These are phyloP conservation scores for Dysidea cf. avara DNA, from an alignment of 37 sponge, comb jelly and placozoan species.

Conservation along the genomic window DNA sequence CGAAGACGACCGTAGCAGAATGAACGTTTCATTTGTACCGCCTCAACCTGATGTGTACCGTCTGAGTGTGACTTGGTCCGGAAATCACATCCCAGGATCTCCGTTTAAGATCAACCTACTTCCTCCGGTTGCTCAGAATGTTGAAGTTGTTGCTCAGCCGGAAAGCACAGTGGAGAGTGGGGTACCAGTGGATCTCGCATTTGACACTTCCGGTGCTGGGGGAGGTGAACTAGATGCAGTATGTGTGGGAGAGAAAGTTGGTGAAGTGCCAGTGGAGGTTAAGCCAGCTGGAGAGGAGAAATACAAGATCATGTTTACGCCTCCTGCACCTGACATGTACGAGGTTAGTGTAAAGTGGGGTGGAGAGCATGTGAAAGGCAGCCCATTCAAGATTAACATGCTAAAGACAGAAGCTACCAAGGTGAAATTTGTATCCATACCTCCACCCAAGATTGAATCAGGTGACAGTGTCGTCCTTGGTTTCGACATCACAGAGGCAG, in stretches of 20 bases:
- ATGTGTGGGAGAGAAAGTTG: constrained; percentile 46
- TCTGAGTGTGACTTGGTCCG: constrained; percentile 58
- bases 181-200: constrained; percentile 46
- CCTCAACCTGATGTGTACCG: constrained; percentile 49
- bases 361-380: constrained; percentile 50
- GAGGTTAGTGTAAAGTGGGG: constrained; percentile 54
- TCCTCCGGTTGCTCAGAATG: constrained; percentile 49
- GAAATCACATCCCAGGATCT: constrained; percentile 56
- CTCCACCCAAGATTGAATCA: constrained; percentile 20
- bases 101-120: constrained; percentile 73
- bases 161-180: constrained; percentile 25
- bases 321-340: constrained; percentile 51
- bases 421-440: constrained; percentile 35
- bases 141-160: constrained; percentile 46
- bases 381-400: constrained; percentile 67
- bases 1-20: constrained; percentile 3
- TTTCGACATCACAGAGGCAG: constrained; percentile 65
- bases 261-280: constrained; percentile 57
- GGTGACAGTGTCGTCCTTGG: constrained; percentile 11
- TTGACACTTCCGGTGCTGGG: constrained; percentile 46
- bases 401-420: constrained; percentile 38
- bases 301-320: constrained; percentile 40
- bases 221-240: constrained; percentile 52
- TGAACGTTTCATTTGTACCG: constrained; percentile 41
- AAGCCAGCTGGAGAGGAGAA: constrained; percentile 33